A percentile compares a stretch with the other conserved stretches of the same genome.
These are phyloP conservation scores for Melanotaenia boesemani DNA, from an alignment of 2,797 vertebrate species.

Conservation along the genomic window DNA sequence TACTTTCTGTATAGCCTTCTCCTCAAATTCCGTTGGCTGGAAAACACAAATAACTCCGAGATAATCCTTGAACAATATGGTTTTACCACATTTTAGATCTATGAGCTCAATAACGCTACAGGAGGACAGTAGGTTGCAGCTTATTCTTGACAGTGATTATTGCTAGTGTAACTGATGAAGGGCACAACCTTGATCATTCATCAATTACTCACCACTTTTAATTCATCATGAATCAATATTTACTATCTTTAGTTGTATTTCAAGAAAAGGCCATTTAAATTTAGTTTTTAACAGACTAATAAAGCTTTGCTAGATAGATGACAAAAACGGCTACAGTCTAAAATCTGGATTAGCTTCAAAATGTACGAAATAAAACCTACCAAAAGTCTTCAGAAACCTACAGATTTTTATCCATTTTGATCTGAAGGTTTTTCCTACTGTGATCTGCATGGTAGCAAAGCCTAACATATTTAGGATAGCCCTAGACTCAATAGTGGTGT, in stretches of 20 bases:
- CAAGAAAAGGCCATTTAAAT: neutral
- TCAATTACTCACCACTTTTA: neutral
- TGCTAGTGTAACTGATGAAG: neutral
- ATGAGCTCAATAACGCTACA: neutral
- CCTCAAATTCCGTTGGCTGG: conserved; percentile 91
- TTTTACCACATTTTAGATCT: neutral
- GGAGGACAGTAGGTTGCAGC: neutral
- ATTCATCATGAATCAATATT: neutral
- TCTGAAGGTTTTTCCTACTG: neutral
- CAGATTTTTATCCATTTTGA: neutral
- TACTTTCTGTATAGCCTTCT: conserved; percentile 93
- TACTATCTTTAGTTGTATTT: neutral
- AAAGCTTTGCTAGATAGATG: too few relatives aligned
- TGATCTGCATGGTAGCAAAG: neutral
- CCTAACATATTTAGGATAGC: neutral
- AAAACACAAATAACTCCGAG: conserved; percentile 30
- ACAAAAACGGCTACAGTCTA: neutral
- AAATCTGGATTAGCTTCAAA: neutral
- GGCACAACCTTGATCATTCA: neutral
- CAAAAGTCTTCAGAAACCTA: neutral
- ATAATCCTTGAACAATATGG: neutral
- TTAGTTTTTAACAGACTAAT: neutral
- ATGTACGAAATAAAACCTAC: neutral
- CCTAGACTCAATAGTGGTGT: neutral
- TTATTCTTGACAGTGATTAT: neutral